phyloP scores from a whole-genome alignment of 2,888 invertebrate genomes.

The Lamellibrachia columna region DNA sequence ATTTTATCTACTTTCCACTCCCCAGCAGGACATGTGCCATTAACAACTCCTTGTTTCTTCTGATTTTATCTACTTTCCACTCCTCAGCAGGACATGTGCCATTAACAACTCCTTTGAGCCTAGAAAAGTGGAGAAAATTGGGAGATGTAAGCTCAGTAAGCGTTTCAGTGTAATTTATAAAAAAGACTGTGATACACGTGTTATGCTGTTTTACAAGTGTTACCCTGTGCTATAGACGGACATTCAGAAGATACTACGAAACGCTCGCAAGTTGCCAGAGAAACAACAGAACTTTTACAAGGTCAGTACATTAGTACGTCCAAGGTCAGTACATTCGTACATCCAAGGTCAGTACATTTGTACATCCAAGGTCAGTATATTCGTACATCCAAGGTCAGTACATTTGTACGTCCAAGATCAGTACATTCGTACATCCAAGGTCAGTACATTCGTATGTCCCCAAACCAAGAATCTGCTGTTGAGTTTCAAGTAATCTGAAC shows the following conservation, averaged over 20 bases:
- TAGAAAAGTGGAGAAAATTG: neutral
- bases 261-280: constrained; percentile 93
- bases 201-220: constrained; percentile 13
- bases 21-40: too few species aligned
- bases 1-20: too few species aligned
- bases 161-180: too few species aligned
- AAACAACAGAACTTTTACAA: constrained; percentile 95
- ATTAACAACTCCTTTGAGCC: too few species aligned
- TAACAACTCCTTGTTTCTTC: too few species aligned
- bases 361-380: too few species aligned
- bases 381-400: constrained; percentile 72
- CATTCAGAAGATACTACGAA: constrained; percentile 92
- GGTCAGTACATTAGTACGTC: constrained; percentile 67
- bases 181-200: neutral
- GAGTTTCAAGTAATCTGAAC: neutral
- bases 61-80: too few species aligned
- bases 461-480: neutral
- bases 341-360: too few species aligned
- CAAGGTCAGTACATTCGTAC: too few species aligned
- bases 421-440: constrained; percentile 71
- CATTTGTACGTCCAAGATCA: constrained; percentile 72
- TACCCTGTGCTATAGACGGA: constrained; percentile 74
- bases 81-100: too few species aligned
- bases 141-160: neutral
- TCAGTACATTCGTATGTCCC: constrained; percentile 54